Evolutionary conservation across 2,888 invertebrate genomes (phyloP), one percentile per base, ranked within the genome.

Genomic region (Gymnocheta viridis): DNA sequence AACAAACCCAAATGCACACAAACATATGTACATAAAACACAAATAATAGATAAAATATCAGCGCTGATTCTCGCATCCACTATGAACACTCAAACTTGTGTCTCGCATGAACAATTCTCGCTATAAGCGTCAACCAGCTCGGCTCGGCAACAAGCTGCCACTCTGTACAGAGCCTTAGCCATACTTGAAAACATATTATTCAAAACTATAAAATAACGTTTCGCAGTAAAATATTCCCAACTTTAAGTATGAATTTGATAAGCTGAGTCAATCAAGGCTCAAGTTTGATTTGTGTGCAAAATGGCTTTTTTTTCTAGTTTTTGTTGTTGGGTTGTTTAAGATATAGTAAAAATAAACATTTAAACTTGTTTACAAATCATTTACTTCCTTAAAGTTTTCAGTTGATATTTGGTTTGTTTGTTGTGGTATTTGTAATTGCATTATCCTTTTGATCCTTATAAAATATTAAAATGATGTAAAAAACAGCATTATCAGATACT

Each of bases 311-410:
- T 64, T 38, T 35, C 7, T 49, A 19, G 14, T 6, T 58, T 64
- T 72, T 58, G n/a, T 62, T 82, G 9, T 14, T 60, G 27, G 51
- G 22, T 19, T 27, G 27, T 41, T 19, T 19, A 62, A 76, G 17
- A 58, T 35, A 29, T 0, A 41, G 44, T 5, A 69, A 17, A 58
- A 70, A 73, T 51, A 69, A 54, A 81, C 60, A 81, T 77, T 83
- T 77, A 80, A 84, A 83, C 72, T 80, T 81, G 83, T 81, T 81
- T 81, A 73, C 83, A 81, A 84, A 84, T 84, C 62, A 84, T 80
- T 84, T 84, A 77, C 83, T 84, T 83, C 80, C 79, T 81, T 72
- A 77, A 74, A 62, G 41, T 74, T 70, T 69, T 56, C 29, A 47
- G 62, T 67, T 69, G 51, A 72, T 82, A 51, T 60, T 70, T 44